phyloP scores from a whole-genome alignment of 2,888 invertebrate species.

The Rambutsinella grinnellia region DNA sequence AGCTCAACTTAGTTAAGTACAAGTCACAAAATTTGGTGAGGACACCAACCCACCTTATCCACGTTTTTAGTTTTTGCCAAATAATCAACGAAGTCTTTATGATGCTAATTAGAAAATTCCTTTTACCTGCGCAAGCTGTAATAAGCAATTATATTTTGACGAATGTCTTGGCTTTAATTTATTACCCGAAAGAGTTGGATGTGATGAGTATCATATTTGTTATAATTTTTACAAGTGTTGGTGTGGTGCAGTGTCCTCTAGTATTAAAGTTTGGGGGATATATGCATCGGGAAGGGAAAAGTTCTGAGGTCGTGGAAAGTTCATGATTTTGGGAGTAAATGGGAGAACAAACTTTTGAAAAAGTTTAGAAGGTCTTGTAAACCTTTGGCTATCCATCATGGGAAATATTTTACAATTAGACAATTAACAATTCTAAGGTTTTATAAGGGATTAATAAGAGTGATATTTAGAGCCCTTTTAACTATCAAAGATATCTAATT shows the following conservation, averaged over 20 bases:
- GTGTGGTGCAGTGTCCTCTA: neutral
- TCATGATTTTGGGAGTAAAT: neutral
- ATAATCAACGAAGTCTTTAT: neutral
- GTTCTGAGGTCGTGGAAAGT: neutral
- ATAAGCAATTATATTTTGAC: neutral
- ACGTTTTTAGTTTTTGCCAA: neutral
- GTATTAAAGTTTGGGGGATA: neutral
- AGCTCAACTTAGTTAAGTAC: neutral
- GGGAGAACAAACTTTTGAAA: neutral
- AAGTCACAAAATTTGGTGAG: neutral
- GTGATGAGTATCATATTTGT: neutral
- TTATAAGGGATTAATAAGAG: neutral
- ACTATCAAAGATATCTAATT: neutral
- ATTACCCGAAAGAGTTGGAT: neutral
- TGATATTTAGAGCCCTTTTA: neutral
- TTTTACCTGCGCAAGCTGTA: neutral
- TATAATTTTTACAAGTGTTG: neutral
- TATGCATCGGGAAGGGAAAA: neutral
- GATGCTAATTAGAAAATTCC: neutral
- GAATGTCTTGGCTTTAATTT: neutral
- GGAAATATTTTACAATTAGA: neutral
- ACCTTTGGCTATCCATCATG: neutral
- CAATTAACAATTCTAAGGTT: neutral
- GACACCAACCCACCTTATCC: neutral
- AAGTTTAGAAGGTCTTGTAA: constrained; percentile 1